Conservation (phyloP, 2,888 invertebrate genomes). For the Phalera bucephala region DNA sequence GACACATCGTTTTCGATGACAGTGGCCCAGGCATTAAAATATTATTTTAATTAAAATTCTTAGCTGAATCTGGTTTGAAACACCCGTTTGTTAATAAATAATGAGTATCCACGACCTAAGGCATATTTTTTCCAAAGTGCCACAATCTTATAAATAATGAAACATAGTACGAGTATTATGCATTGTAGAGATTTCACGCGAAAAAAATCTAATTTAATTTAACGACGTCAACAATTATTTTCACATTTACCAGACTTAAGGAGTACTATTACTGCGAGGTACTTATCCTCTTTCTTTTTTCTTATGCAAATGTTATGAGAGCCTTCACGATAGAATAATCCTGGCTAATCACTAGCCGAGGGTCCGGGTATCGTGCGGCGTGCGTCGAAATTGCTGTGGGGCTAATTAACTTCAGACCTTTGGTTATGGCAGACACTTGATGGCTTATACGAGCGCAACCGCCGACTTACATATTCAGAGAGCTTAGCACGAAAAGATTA, state of each 20-base stretch:
- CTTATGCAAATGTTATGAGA: conserved; percentile 1
- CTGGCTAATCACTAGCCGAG: conserved; percentile 3
- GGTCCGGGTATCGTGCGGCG: not conserved
- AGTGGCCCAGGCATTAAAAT: too few relatives aligned
- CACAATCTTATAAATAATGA: too few relatives aligned
- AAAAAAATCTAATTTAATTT: too few relatives aligned
- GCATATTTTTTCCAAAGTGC: too few relatives aligned
- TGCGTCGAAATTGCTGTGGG: conserved; percentile 4
- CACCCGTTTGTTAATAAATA: too few relatives aligned
- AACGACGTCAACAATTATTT: not conserved
- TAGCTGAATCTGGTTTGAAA: too few relatives aligned
- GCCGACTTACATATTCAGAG: conserved; percentile 3
- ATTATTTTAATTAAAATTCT: too few relatives aligned
- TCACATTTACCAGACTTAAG: not conserved
- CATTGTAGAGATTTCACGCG: too few relatives aligned
- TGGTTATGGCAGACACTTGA: conserved; percentile 4
- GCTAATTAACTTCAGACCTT: conserved; percentile 9
- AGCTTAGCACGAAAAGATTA: too few relatives aligned
- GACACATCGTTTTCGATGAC: too few relatives aligned
- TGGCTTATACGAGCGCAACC: conserved; percentile 2
- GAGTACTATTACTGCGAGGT: not conserved
- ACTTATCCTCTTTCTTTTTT: not conserved
- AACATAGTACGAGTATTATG: too few relatives aligned
- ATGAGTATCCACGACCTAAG: too few relatives aligned
- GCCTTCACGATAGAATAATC: conserved; percentile 2